Conservation (phyloP, 2,888 invertebrate genomes). For the Lithophane socia region DNA sequence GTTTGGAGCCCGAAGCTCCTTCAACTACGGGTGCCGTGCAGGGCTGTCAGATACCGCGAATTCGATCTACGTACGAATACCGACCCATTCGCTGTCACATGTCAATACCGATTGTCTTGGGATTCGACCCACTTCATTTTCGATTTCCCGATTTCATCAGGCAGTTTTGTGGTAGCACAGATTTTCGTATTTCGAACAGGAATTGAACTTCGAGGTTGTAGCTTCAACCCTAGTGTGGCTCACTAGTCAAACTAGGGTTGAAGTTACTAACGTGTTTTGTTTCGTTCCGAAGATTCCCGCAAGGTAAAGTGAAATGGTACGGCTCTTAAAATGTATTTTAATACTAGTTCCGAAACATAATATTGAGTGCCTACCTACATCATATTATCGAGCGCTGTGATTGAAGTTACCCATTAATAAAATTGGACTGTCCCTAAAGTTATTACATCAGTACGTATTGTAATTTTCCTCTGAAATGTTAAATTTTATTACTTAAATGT, state of each 20-base stretch:
- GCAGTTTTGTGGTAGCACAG: slow-evolving; percentile 29
- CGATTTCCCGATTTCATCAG: slow-evolving; percentile 48
- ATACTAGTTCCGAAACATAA: slow-evolving; percentile 27
- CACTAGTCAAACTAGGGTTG: slow-evolving; percentile 7
- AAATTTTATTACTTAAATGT: slow-evolving; percentile 49
- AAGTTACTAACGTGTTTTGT: slow-evolving; percentile 32
- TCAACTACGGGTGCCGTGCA: slow-evolving; percentile 57
- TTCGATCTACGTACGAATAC: slow-evolving; percentile 51
- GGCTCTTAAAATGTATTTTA: background rate
- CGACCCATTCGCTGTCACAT: slow-evolving; percentile 56
- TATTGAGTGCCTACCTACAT: slow-evolving; percentile 23
- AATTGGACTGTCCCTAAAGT: slow-evolving; percentile 51
- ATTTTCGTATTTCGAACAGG: slow-evolving; percentile 34
- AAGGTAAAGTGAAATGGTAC: slow-evolving; percentile 30
- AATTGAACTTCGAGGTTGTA: background rate
- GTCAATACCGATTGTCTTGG: slow-evolving; percentile 63
- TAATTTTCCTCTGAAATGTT: slow-evolving; percentile 35
- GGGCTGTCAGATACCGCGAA: slow-evolving; percentile 63
- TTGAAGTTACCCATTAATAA: slow-evolving; percentile 63
- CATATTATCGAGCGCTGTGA: slow-evolving; percentile 33
- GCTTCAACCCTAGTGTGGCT: slow-evolving; percentile 40
- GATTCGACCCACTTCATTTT: slow-evolving; percentile 55
- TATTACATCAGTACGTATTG: slow-evolving; percentile 41
- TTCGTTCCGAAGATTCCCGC: slow-evolving; percentile 26
- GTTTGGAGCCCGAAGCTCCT: slow-evolving; percentile 61